phyloP scores from a whole-genome alignment of 2,888 invertebrate species.

The Athripsodes cinereus region DNA sequence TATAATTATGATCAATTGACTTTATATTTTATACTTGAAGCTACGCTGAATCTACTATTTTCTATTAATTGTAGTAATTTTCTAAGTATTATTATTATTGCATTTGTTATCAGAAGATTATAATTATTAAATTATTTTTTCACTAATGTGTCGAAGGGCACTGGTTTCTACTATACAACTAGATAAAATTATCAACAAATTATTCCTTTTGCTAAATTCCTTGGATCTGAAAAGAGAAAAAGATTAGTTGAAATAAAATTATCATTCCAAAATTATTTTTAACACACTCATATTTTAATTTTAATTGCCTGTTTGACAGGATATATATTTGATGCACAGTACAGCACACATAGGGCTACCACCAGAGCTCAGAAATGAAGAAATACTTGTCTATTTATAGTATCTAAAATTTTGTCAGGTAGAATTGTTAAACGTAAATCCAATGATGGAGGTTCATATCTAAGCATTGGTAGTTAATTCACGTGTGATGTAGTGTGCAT shows the following conservation, averaged over 20 bases:
- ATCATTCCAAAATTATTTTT: not conserved
- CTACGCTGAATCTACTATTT: not conserved
- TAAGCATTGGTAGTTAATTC: too few relatives aligned
- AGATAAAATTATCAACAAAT: not conserved
- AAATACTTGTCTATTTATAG: too few relatives aligned
- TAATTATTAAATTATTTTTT: conserved; percentile 2
- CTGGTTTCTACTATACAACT: conserved; percentile 8
- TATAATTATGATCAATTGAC: conserved; percentile 11
- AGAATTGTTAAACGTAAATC: too few relatives aligned
- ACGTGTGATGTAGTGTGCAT: too few relatives aligned
- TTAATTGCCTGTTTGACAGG: too few relatives aligned
- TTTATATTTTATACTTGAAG: not conserved
- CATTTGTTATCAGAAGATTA: conserved; percentile 1
- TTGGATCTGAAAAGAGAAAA: not conserved
- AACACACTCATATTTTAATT: too few relatives aligned
- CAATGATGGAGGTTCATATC: too few relatives aligned
- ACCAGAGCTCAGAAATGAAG: too few relatives aligned
- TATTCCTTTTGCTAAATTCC: not conserved
- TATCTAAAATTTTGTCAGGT: too few relatives aligned
- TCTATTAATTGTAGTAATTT: not conserved
- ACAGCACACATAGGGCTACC: too few relatives aligned
- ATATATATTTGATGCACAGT: too few relatives aligned
- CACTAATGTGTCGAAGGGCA: conserved; percentile 14
- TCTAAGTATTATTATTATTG: conserved; percentile 4
- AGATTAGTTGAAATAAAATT: not conserved